phyloP scores from a whole-genome alignment of 2,888 invertebrate genomes.

The Operophtera brumata region DNA sequence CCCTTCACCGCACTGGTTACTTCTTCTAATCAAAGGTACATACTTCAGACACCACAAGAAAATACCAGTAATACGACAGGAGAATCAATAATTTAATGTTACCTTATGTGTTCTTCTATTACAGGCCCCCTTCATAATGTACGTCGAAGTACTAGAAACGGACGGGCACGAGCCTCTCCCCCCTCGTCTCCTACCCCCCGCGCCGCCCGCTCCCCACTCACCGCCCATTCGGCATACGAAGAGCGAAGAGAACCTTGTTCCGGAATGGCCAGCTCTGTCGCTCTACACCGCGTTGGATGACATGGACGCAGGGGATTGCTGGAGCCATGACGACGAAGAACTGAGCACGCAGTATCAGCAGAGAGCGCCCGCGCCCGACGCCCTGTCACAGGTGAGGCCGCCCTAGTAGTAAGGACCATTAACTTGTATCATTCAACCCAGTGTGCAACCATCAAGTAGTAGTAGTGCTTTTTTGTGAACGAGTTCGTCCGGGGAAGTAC shows the following conservation, averaged over 20 bases:
- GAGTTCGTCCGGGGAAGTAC: no score
- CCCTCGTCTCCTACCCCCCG: slow-evolving; percentile 89
- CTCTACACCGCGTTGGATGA: slow-evolving; percentile 67
- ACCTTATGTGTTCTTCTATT: background rate
- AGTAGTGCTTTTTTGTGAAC: no score
- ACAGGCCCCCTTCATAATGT: slow-evolving; percentile 97
- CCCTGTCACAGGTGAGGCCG: slow-evolving; percentile 89
- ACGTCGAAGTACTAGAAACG: slow-evolving; percentile 95
- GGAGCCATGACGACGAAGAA: slow-evolving; percentile 98
- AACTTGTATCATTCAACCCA: no score
- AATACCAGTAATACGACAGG: no score
- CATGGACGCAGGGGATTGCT: slow-evolving; percentile 84
- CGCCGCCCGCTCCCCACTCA: slow-evolving; percentile 86
- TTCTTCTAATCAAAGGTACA: no score
- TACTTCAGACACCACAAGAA: no score
- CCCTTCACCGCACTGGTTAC: no score
- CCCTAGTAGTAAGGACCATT: no score
- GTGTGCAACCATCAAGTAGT: no score
- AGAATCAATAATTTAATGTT: no score
- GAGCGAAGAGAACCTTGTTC: slow-evolving; percentile 93
- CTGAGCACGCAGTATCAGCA: slow-evolving; percentile 75
- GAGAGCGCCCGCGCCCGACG: slow-evolving; percentile 67
- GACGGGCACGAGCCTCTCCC: slow-evolving; percentile 90
- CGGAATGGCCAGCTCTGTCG: slow-evolving; percentile 78
- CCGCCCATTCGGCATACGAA: slow-evolving; percentile 92